These are phyloP conservation scores for Notospermus geniculatus DNA, from an alignment of 1,140 invertebrate species.

Conservation along the genomic window DNA sequence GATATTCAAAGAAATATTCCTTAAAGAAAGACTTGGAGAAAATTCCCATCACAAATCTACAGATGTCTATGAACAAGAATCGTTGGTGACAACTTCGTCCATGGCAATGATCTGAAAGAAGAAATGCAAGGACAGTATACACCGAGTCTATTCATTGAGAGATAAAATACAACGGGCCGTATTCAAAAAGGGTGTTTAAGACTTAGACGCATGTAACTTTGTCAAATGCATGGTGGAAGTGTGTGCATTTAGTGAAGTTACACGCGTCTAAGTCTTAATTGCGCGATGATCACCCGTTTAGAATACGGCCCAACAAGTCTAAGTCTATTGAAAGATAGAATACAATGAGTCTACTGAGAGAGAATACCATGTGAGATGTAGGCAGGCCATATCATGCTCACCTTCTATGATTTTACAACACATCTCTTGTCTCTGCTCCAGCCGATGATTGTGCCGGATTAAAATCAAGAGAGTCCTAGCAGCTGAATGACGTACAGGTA, in stretches of 20 bases:
- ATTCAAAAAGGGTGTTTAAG: too few relatives aligned
- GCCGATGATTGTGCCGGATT: constrained; percentile 63
- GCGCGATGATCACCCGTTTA: too few relatives aligned
- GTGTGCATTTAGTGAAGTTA: too few relatives aligned
- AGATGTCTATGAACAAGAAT: constrained; percentile 67
- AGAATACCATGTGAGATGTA: constrained; percentile 2
- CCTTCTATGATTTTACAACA: constrained; percentile 59
- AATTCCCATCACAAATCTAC: constrained; percentile 64
- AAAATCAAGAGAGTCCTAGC: constrained; percentile 65
- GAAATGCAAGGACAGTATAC: background rate
- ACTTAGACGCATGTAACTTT: too few relatives aligned
- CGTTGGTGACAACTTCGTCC: constrained; percentile 65
- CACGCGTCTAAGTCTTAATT: too few relatives aligned
- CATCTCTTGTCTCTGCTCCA: constrained; percentile 64
- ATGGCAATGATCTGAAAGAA: constrained; percentile 61
- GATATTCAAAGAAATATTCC: constrained; percentile 65
- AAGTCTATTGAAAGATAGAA: constrained; percentile 7
- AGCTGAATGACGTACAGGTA: constrained; percentile 67
- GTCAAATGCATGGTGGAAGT: too few relatives aligned
- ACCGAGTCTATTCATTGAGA: too few relatives aligned
- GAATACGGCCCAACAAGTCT: too few relatives aligned
- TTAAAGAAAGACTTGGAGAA: constrained; percentile 73
- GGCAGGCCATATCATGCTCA: constrained; percentile 36
- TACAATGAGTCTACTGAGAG: too few relatives aligned
- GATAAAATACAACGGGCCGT: too few relatives aligned